Evolutionary conservation across 1,140 invertebrate genomes (phyloP), one percentile per base, ranked within the genome.

Genomic region (Vanessa tameamea): DNA sequence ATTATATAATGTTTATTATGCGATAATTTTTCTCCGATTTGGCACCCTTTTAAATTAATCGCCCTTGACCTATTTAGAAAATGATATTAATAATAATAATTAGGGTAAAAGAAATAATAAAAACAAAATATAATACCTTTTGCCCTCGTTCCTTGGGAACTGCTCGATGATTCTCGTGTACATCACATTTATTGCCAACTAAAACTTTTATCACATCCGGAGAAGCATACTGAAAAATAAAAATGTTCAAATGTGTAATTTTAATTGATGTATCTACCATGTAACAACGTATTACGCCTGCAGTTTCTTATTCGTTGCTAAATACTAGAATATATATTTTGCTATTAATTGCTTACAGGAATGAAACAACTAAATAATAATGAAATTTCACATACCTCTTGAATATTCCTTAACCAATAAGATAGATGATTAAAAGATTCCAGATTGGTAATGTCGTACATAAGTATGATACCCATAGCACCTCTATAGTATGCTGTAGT

Each of bases 401-500:
- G 95, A 76, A 97, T 97, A 91, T 97, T 97, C 86, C 96, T 94
- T 48, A 97, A 94, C 97, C 97, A 98, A 82, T 97, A 97, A 1
- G 96, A 96, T 61, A 97, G 91, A 92, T 97, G 96, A 88, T 97
- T 97, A 87, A 97, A 98, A 37, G 96, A 97, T 83, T 97, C 96
- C 81, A 97, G 93, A 86, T 96, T 97, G 20, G 96, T 97, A 37
- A 97, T 96, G 83, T 98, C 97, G 85, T 97, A 97, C 95, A 98
- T 97, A 9, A 98, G 93, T 43, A 98, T 93, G 80, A 98, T 97
- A 47, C 97, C 97, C 96, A 97, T 97, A 2, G 96, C 96, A 14
- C 97, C 97, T 69, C 97, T 92, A 87, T 97, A 98, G 86, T 97
- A 98, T 9, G 97, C 97, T 47, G 97, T 98, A 37, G 97, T 98